Evolutionary conservation across 2,113 vertebrate species (phyloP), one percentile per base, ranked within the genome.

Genomic region (Daboia siamensis): DNA sequence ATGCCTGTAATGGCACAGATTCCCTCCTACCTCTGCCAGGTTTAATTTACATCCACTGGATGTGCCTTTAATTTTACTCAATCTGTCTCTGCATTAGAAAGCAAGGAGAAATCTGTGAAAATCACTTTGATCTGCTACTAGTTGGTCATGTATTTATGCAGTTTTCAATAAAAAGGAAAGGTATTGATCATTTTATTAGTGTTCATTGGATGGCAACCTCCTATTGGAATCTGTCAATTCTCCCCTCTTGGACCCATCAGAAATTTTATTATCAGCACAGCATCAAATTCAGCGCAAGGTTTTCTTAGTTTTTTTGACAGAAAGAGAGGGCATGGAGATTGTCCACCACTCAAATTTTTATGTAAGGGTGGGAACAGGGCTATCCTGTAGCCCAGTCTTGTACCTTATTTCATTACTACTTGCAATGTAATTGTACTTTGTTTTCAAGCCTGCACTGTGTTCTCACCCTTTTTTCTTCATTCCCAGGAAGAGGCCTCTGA

Each of bases 401-500:
- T 29, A 54, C n/a, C 57, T 29, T 86, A 17, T 56, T 56, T 59
- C 8, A 7, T 85, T 33, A 24, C 17, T 46, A 39, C 52, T 23
- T 64, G 46, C 57, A 91, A 1, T 57, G 23, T 56, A 20, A 46
- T 54, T 48, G n/a, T 69, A 46, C 85, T 87, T 64, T 52, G 51
- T 44, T 44, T 46, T 26, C 33, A 51, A 84, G 5, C 1, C 39
- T 21, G n/a, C 10, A 39, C 5, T 51, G 17, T 17, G 55, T 48
- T 80, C 52, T 88, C 23, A 39, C 4, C 61, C 61, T 39, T 46
- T 56, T 54, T 48, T 54, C 59, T 91, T 33, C 26, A 21, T 21
- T 88, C 52, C 52, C 91, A 39, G n/a, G 1, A 92, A 92, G 33
- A 92, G 87, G 52, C 54, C 51, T 89, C 64, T 92, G 87, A 89